Base-by-base conservation (phyloP, 2,888 invertebrate genomes). In the Lysandra bellargus region DNA sequence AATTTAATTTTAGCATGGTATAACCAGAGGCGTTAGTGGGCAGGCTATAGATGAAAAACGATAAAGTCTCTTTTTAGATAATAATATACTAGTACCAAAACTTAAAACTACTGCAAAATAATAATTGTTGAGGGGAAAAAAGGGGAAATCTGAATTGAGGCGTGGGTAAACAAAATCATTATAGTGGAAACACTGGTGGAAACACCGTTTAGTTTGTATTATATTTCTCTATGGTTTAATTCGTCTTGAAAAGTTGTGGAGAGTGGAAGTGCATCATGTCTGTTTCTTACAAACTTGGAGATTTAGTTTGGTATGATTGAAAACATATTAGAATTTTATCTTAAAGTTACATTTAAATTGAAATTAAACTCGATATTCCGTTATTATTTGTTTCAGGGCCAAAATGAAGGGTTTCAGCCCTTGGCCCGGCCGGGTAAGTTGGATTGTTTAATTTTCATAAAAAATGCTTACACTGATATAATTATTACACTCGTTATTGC, bases 371-470 rank as follows among this genome's bases (percentile, higher is more conserved):
- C 33, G 37, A 61, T 64, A 79, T 17, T 44, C 9, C 30, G 30
- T 79, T 78, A 78, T 83, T 86, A 80, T 88, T 94, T 94, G 93
- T 94, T 94, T 88, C 96, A 99, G 99, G 99, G 98, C 99, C 80
- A 99, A 98, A 96, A 98, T 99, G 98, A 99, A 98, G 95, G 98
- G 98, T 85, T 99, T 98, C 95, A 97, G 98, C 84, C 98, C 98
- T 83, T 99, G 99, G 99, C 99, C 99, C 83, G 98, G 98, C 94
- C 97, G 98, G 96, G 98, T 99, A 96, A 97, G 98, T 96, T 90
- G 91, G 88, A 87, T 88, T 87, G 87, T 85, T 84, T 83, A 86
- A 85, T 82, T 83, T 80, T 80, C 60, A 79, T 78, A 73, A 74
- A 79, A 80, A 81, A 78, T 78, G 79, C 80, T 33, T 76, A 75